Base-by-base conservation (phyloP, 2,888 invertebrate species). In the Mythimna albipuncta region DNA sequence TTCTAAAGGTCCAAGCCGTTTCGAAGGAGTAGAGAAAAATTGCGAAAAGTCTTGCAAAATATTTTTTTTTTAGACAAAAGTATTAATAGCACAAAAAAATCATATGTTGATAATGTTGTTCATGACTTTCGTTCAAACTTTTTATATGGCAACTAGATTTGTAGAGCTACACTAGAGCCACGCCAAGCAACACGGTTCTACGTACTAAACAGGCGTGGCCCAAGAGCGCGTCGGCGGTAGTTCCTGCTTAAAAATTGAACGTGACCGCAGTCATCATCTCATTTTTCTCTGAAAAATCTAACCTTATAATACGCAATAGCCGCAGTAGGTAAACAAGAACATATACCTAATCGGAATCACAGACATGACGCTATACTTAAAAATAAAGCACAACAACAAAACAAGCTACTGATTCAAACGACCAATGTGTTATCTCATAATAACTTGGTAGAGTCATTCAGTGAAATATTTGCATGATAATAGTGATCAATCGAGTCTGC, bases 381-480 rank as follows among this genome's bases (percentile, higher is more conserved):
- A 79, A 82, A 84, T 77, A 84, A 75, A 54, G 55, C 41, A 64
- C n/a, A 58, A 64, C 50, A 69, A 61, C 72, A 82, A 81, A 66
- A 79, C 74, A 82, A 70, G 54, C 58, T 70, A 65, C 64, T 76
- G 64, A 75, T 77, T 66, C 68, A 80, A 52, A 80, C 73, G 66
- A 80, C 73, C 62, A 41, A 84, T 59, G 70, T 69, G 69, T 72
- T 84, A 81, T 84, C 79, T 70, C 67, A 64, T 69, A 68, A n/a
- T 26, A 64, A 62, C 62, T 65, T 61, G 55, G 59, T 50, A 50
- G 7, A 41, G 41, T 41, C 50, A 26, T 65, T 38, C 54, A 70
- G 73, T 69, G 38, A 81, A 81, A 77, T 81, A 79, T 79, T 83
- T 75, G 77, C 77, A 79, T 75, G 72, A 75, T 75, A 77, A 84